Evolutionary conservation across 2,113 vertebrate species (phyloP).

Genomic region (Laterallus jamaicensis): DNA sequence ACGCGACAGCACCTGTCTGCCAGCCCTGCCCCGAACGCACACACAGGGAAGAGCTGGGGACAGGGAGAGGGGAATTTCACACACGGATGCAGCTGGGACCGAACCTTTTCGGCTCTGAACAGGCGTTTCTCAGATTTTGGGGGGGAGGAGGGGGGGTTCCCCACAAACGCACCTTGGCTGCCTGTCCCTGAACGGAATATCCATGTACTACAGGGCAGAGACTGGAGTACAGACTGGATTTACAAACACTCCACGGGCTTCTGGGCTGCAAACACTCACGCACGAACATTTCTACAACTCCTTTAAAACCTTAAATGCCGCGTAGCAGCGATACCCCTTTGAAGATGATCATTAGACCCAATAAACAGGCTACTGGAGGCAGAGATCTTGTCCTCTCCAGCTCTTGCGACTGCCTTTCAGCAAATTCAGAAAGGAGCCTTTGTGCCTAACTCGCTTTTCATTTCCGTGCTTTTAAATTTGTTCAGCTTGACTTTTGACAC

Average conservation of each 20-base stretch:
- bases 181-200: background rate
- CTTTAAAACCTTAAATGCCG: conserved; percentile 49
- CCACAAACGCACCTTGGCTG: background rate
- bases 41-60: background rate
- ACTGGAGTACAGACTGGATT: background rate
- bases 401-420: conserved; percentile 62
- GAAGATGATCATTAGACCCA: conserved; percentile 62
- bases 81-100: fast-evolving
- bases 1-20: background rate
- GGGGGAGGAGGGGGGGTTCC: background rate
- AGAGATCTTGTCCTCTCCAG: conserved; percentile 34
- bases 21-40: background rate
- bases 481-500: conserved; percentile 78
- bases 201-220: background rate
- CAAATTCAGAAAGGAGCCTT: conserved; percentile 71
- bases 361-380: conserved; percentile 40
- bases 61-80: fast-evolving
- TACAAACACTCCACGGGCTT: background rate
- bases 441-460: conserved; percentile 71
- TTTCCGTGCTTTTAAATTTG: conserved; percentile 77
- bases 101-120: background rate
- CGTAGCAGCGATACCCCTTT: conserved; percentile 51
- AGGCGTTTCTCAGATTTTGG: background rate
- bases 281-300: conserved; percentile 15
- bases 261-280: background rate